phyloP scores from a whole-genome alignment of 2,113 vertebrate genomes.

The Tragelaphus buxtoni region DNA sequence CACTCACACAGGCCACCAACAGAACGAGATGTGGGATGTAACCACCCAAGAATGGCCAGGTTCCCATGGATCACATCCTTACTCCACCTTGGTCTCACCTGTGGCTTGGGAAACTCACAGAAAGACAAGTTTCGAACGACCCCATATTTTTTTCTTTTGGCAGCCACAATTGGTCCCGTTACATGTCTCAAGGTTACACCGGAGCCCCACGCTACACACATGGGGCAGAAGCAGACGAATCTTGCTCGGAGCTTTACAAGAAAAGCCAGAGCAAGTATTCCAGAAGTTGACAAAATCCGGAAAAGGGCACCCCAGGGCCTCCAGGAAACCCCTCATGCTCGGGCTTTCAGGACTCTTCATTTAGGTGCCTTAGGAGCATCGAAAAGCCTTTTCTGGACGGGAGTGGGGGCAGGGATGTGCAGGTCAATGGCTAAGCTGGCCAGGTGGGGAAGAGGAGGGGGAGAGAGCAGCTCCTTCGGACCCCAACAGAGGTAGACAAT shows the following conservation, averaged over 20 bases:
- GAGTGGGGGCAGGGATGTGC: background rate
- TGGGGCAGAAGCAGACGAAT: background rate
- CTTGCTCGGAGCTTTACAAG: background rate
- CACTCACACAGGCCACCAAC: background rate
- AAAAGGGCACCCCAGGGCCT: background rate
- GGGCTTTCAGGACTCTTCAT: background rate
- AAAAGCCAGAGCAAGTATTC: background rate
- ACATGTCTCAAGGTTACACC: conserved; percentile 43
- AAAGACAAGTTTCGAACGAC: background rate
- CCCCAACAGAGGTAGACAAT: background rate
- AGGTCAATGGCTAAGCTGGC: background rate
- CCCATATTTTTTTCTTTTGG: conserved; percentile 40
- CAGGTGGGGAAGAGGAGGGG: background rate
- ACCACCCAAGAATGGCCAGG: background rate
- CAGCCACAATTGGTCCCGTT: conserved; percentile 1
- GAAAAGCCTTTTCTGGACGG: background rate
- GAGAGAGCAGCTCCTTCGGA: background rate
- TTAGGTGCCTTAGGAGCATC: background rate
- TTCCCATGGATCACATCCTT: background rate
- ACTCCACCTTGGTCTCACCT: background rate
- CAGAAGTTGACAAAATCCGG: background rate
- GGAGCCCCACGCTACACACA: background rate
- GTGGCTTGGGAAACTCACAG: conserved; percentile 16
- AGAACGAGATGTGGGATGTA: background rate
- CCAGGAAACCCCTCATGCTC: background rate